A percentile compares a stretch with the other conserved stretches of the same genome.
These are phyloP conservation scores for Silurus glanis DNA, from an alignment of 2,113 vertebrate species.

Conservation along the genomic window DNA sequence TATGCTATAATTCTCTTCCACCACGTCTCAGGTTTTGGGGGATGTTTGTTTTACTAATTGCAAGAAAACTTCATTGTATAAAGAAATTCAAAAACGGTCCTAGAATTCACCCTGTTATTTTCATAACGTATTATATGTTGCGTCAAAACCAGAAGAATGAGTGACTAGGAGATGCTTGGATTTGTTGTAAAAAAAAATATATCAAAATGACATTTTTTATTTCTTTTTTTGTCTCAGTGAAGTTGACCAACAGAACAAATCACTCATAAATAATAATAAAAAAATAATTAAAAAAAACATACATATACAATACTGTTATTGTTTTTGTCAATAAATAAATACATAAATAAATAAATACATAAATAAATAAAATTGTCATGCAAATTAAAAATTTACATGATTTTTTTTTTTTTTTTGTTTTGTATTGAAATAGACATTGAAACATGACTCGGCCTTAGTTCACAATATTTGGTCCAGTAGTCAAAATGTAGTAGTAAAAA, in stretches of 20 bases:
- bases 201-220: neutral
- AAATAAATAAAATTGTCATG: neutral
- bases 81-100: neutral
- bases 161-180: too few species aligned
- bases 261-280: conserved; percentile 13
- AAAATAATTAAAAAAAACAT: conserved; percentile 5
- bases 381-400: neutral
- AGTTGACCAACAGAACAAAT: neutral
- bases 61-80: neutral
- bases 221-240: neutral
- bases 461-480: neutral
- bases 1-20: neutral
- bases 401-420: neutral
- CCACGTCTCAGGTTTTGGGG: neutral
- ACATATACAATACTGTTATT: neutral
- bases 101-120: neutral
- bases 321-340: neutral
- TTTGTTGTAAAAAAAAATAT: neutral
- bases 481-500: too few species aligned
- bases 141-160: neutral
- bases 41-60: neutral
- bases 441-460: neutral
- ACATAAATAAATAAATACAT: neutral
- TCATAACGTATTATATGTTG: neutral
- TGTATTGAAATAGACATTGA: too few species aligned